phyloP scores from a whole-genome alignment of 2,797 vertebrate genomes.

The Crax fasciolata region DNA sequence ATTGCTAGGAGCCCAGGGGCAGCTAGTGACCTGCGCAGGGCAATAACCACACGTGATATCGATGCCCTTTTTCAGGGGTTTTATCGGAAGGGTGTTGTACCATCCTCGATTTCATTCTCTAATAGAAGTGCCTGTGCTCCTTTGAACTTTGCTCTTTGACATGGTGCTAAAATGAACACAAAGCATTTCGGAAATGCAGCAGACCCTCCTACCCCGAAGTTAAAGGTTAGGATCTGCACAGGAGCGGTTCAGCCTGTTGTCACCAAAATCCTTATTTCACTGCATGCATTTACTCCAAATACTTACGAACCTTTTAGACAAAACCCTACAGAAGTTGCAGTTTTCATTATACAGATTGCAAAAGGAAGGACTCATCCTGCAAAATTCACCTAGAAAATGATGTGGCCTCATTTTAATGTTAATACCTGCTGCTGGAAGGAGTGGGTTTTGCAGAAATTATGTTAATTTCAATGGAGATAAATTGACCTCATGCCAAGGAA shows the following conservation, averaged over 20 bases:
- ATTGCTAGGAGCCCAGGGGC: slow-evolving; percentile 10
- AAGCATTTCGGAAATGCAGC: background rate
- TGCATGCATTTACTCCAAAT: background rate
- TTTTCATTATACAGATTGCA: background rate
- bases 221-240: background rate
- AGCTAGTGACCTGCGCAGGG: slow-evolving; percentile 27
- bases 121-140: slow-evolving; percentile 53
- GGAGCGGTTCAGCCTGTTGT: background rate
- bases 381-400: background rate
- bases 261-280: background rate
- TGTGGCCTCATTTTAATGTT: background rate
- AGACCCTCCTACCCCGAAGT: background rate
- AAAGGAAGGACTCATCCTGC: background rate
- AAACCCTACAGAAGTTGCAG: background rate
- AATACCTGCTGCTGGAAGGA: background rate
- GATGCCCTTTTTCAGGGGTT: slow-evolving; percentile 10
- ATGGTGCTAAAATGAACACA: slow-evolving; percentile 41
- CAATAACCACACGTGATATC: slow-evolving; percentile 5
- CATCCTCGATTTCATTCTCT: background rate
- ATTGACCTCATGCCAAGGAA: background rate
- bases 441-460: background rate
- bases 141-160: slow-evolving; percentile 6
- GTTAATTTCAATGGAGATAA: background rate
- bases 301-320: background rate
- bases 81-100: background rate